phyloP scores from a whole-genome alignment of 1,140 invertebrate genomes.

The Kradibia gibbosae region DNA sequence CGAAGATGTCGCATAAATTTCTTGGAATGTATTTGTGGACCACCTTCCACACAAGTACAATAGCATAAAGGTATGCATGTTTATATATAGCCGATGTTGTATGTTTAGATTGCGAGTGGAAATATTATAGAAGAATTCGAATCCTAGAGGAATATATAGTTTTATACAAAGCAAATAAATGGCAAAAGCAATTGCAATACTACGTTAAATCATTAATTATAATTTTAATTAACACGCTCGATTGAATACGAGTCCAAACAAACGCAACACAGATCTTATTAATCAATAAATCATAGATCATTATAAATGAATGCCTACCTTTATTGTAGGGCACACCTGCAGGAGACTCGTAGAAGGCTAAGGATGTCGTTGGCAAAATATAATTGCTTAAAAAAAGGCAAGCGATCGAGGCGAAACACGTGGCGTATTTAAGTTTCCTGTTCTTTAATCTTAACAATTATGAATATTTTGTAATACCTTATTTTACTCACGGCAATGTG shows the following conservation, averaged over 20 bases:
- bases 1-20: background rate
- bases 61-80: background rate
- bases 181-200: background rate
- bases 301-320: background rate
- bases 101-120: background rate
- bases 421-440: too few species aligned
- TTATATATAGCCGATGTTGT: background rate
- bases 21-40: conserved; percentile 1
- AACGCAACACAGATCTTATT: background rate
- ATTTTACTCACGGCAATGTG: too few species aligned
- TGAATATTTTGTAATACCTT: too few species aligned
- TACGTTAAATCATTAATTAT: background rate
- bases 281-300: background rate
- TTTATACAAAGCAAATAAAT: background rate
- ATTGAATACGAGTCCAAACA: background rate
- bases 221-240: background rate
- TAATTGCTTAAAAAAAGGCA: too few species aligned
- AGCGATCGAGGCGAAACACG: too few species aligned
- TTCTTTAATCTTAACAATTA: too few species aligned
- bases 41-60: background rate
- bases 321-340: too few species aligned
- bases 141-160: background rate
- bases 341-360: too few species aligned
- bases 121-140: background rate
- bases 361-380: too few species aligned